A percentile compares a stretch with the other conserved stretches of the same genome.
Conservation (phyloP, 1,140 invertebrate genomes). For the Listronotus oregonensis region DNA sequence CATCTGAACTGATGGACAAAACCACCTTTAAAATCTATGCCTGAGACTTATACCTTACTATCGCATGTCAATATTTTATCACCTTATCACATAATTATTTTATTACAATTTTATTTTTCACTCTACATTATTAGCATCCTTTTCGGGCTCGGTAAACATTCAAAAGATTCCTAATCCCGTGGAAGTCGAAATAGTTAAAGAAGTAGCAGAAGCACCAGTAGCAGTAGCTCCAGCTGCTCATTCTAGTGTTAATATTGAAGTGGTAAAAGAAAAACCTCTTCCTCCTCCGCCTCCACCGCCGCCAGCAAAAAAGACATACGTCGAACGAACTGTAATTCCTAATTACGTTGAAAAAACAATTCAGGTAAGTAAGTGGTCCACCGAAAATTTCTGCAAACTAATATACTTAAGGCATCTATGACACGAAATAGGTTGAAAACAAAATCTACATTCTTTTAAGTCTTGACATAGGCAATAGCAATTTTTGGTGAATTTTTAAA, state of each 20-base stretch:
- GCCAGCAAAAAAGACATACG: constrained; percentile 43
- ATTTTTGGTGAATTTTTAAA: too few species aligned
- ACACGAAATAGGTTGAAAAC: too few species aligned
- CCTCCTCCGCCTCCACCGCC: constrained; percentile 23
- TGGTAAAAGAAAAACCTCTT: constrained; percentile 12
- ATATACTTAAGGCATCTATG: too few species aligned
- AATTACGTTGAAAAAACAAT: constrained; percentile 51
- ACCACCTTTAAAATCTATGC: too few species aligned
- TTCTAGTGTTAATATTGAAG: constrained; percentile 17
- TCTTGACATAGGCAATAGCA: too few species aligned
- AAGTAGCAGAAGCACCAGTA: constrained; percentile 22
- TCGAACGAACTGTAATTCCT: constrained; percentile 50
- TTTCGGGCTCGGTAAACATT: constrained; percentile 6
- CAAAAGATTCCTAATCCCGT: constrained; percentile 10
- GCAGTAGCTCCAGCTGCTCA: constrained; percentile 13
- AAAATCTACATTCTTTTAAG: too few species aligned
- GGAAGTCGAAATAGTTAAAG: constrained; percentile 9
- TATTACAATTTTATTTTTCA: too few species aligned
- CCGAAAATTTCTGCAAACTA: too few species aligned
- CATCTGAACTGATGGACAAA: too few species aligned
- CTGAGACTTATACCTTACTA: too few species aligned
- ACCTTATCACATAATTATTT: too few species aligned
- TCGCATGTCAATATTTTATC: too few species aligned
- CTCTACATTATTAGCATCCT: background rate
- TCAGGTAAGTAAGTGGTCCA: constrained; percentile 16